Percentiles rank a stretch among this genome's conserved stretches.
These are phyloP conservation scores for Drosophila phalerata DNA, from an alignment of 2,888 invertebrate genomes.

Conservation along the genomic window DNA sequence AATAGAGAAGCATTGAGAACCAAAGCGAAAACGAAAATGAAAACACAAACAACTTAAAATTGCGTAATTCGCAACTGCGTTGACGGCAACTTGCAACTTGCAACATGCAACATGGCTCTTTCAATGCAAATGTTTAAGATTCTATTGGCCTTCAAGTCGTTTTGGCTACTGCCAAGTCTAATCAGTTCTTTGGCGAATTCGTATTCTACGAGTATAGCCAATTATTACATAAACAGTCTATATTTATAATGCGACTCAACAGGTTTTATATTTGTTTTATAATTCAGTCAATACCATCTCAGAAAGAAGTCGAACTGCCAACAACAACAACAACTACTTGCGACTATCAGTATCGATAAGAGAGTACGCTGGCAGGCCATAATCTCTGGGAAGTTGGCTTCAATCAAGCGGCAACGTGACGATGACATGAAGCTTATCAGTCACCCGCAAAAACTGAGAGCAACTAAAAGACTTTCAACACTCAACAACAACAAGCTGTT, in stretches of 20 bases:
- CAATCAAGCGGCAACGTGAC: slow-evolving; percentile 48
- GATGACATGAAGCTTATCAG: slow-evolving; percentile 53
- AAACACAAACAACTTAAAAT: slow-evolving; percentile 40
- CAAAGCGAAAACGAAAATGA: neutral
- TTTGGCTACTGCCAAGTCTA: slow-evolving; percentile 12
- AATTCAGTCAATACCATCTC: slow-evolving; percentile 21
- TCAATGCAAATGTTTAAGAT: slow-evolving; percentile 30
- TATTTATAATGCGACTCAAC: slow-evolving; percentile 21
- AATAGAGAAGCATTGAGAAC: slow-evolving; percentile 34
- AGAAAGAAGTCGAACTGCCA: neutral
- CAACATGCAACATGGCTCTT: slow-evolving; percentile 24
- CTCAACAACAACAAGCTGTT: slow-evolving; percentile 20
- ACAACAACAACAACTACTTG: slow-evolving; percentile 8
- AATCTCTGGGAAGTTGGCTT: slow-evolving; percentile 49
- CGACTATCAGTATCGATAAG: slow-evolving; percentile 40
- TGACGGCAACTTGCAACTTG: slow-evolving; percentile 14
- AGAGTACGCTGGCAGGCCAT: slow-evolving; percentile 21
- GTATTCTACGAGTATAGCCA: neutral
- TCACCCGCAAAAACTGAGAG: slow-evolving; percentile 28
- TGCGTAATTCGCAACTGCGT: slow-evolving; percentile 56
- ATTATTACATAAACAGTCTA: slow-evolving; percentile 23
- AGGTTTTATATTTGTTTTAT: slow-evolving; percentile 11
- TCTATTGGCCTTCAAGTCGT: slow-evolving; percentile 30
- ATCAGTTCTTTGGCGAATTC: slow-evolving; percentile 22
- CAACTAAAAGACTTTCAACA: slow-evolving; percentile 10